Evolutionary conservation across 2,113 vertebrate species (phyloP).

Genomic region (Danionella cerebrum): DNA sequence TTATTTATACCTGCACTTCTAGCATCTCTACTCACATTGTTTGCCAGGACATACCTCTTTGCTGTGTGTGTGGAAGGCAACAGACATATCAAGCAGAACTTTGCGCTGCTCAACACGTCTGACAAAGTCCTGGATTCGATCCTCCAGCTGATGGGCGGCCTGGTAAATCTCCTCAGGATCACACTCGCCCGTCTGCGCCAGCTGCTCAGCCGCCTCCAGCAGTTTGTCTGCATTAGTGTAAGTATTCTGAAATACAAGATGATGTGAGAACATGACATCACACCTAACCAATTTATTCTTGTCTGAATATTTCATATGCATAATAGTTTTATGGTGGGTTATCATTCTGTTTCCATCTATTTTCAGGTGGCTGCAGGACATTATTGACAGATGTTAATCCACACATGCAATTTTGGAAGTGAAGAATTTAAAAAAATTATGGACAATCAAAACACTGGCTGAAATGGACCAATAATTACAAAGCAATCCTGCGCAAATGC

Average conservation of each 20-base stretch:
- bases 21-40: neutral
- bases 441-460: too few species aligned
- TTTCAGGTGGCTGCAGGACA: too few species aligned
- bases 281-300: neutral
- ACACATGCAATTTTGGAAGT: too few species aligned
- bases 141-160: slow-evolving; percentile 92
- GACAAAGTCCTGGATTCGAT: slow-evolving; percentile 96
- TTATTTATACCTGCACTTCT: neutral
- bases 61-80: slow-evolving; percentile 93
- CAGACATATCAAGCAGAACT: slow-evolving; percentile 94
- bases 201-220: slow-evolving; percentile 91
- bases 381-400: too few species aligned
- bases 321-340: too few species aligned
- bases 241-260: slow-evolving; percentile 72
- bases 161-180: slow-evolving; percentile 98
- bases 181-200: slow-evolving; percentile 94
- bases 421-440: too few species aligned
- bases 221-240: slow-evolving; percentile 96
- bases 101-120: slow-evolving; percentile 95
- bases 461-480: too few species aligned
- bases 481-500: too few species aligned
- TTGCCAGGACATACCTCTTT: slow-evolving; percentile 76
- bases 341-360: too few species aligned
- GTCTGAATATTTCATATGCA: neutral
- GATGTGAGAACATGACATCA: neutral